A percentile compares a stretch with the other conserved stretches of the same genome.
Conservation (phyloP, 2,113 vertebrate species). For the Motacilla alba region DNA sequence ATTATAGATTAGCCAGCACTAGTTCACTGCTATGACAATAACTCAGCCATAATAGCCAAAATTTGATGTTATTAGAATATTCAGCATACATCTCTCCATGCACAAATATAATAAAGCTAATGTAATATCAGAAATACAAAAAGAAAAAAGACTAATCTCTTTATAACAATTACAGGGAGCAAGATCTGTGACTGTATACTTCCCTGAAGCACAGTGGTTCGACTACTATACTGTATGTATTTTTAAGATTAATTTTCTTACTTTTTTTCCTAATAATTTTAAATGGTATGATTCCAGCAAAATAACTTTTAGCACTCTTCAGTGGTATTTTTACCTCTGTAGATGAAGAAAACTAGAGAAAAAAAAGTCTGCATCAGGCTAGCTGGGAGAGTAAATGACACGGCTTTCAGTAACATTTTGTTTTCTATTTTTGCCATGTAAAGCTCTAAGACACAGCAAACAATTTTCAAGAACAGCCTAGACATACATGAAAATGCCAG, state of each 20-base stretch:
- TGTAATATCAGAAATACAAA: slow-evolving; percentile 32
- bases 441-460: background rate
- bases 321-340: background rate
- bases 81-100: background rate
- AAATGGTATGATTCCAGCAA: background rate
- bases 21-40: background rate
- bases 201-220: slow-evolving; percentile 65
- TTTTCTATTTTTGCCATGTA: slow-evolving; percentile 8
- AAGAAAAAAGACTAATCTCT: background rate
- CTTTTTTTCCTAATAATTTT: background rate
- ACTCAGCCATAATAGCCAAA: slow-evolving; percentile 7
- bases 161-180: slow-evolving; percentile 59
- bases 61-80: slow-evolving; percentile 32
- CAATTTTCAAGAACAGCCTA: background rate
- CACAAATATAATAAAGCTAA: slow-evolving; percentile 42
- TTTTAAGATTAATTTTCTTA: background rate
- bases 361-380: background rate
- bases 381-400: slow-evolving; percentile 6
- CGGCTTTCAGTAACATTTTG: slow-evolving; percentile 21
- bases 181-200: slow-evolving; percentile 60
- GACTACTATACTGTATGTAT: slow-evolving; percentile 58
- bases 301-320: background rate
- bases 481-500: background rate
- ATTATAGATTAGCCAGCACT: background rate
- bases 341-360: background rate